Percentiles rank a stretch among this genome's conserved stretches.
phyloP scores from a whole-genome alignment of 92 coral and sea anemone species.

The Porites divaricata region DNA sequence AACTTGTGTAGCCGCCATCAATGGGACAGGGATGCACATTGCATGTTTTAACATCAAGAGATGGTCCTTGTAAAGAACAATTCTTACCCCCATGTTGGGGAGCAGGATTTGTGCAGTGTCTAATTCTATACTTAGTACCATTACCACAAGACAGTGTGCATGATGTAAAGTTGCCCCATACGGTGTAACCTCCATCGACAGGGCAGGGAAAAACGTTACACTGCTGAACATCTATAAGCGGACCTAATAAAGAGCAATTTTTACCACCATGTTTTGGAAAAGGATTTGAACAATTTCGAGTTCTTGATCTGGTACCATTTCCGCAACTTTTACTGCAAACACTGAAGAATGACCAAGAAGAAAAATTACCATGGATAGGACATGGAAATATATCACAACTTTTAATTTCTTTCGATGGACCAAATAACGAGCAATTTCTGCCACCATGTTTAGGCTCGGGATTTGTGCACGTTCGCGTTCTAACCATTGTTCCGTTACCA shows the following conservation, averaged over 20 bases:
- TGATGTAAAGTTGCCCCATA: constrained; percentile 52
- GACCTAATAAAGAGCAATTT: constrained; percentile 63
- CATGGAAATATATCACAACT: constrained; percentile 71
- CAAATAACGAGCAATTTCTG: constrained; percentile 63
- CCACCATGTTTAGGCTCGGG: constrained; percentile 91
- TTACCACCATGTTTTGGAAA: constrained; percentile 72
- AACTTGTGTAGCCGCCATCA: constrained; percentile 75
- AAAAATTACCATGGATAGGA: constrained; percentile 76
- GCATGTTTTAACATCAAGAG: constrained; percentile 49
- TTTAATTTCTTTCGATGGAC: constrained; percentile 48
- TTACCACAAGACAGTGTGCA: constrained; percentile 65
- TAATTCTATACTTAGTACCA: constrained; percentile 52
- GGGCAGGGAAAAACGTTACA: constrained; percentile 74
- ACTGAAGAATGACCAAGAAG: constrained; percentile 70
- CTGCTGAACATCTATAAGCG: not conserved
- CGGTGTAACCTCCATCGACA: constrained; percentile 62
- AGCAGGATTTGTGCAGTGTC: constrained; percentile 68
- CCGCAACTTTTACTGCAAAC: constrained; percentile 74
- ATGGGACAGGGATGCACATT: constrained; percentile 76
- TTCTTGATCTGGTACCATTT: constrained; percentile 57
- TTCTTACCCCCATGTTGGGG: constrained; percentile 60
- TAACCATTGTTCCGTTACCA: constrained; percentile 73
- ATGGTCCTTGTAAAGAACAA: constrained; percentile 60
- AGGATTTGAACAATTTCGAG: constrained; percentile 76
- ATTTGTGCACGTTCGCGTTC: constrained; percentile 78